phyloP scores from a whole-genome alignment of 1,140 invertebrate genomes.

The Tetragnatha versicolor region DNA sequence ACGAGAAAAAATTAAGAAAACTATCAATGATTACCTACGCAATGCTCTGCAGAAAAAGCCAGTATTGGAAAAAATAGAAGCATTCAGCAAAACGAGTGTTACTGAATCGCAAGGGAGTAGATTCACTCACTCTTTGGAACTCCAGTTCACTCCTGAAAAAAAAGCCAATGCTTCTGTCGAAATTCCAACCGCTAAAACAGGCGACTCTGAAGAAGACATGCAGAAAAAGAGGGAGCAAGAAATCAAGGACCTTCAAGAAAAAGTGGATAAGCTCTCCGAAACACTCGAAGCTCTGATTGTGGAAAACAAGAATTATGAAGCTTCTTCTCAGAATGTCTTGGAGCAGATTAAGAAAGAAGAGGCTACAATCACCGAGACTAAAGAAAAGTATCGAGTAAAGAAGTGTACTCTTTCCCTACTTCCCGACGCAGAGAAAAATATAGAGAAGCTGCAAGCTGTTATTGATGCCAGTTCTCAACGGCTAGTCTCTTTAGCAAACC shows the following conservation, averaged over 20 bases:
- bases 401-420: conserved; percentile 72
- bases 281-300: conserved; percentile 42
- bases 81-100: conserved; percentile 54
- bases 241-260: conserved; percentile 60
- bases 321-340: conserved; percentile 32
- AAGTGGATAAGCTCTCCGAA: conserved; percentile 58
- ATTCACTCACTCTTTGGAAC: conserved; percentile 65
- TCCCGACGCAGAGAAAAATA: conserved; percentile 71
- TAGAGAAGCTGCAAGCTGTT: conserved; percentile 70
- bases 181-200: not conserved
- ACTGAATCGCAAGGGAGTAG: conserved; percentile 63
- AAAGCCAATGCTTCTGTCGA: not conserved
- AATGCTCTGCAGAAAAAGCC: conserved; percentile 60
- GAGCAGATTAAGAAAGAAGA: conserved; percentile 35
- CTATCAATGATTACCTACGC: conserved; percentile 60
- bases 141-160: conserved; percentile 64
- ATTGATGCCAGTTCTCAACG: conserved; percentile 71
- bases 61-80: conserved; percentile 50
- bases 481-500: conserved; percentile 70
- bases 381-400: conserved; percentile 65
- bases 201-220: conserved; percentile 60
- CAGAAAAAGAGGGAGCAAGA: conserved; percentile 63
- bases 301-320: conserved; percentile 48
- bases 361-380: conserved; percentile 58
- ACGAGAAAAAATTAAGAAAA: conserved; percentile 62